phyloP scores from a whole-genome alignment of 2,888 invertebrate species.

The Euspilapteryx auroguttella region DNA sequence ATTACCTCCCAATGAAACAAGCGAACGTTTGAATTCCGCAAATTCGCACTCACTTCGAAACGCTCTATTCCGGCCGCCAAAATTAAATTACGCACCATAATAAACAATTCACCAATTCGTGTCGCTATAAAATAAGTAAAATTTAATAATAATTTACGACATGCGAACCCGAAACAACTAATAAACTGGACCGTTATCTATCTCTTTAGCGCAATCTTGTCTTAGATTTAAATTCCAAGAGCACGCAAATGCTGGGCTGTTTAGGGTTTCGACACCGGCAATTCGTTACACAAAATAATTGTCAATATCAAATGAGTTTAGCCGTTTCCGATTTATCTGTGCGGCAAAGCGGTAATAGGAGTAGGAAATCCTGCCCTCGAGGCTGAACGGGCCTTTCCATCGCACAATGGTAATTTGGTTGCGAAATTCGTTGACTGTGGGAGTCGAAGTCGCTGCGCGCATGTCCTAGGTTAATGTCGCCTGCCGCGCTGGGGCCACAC shows the following conservation, averaged over 20 bases:
- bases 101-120: too few relatives aligned
- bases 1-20: too few relatives aligned
- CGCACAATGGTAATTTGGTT: slow-evolving; percentile 39
- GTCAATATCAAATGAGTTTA: slow-evolving; percentile 27
- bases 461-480: slow-evolving; percentile 6
- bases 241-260: slow-evolving; percentile 17
- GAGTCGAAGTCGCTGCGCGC: slow-evolving; percentile 14
- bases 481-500: too few relatives aligned
- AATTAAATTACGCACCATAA: slow-evolving; percentile 17
- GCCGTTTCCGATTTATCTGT: slow-evolving; percentile 30
- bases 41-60: too few relatives aligned
- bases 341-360: slow-evolving; percentile 12
- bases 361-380: slow-evolving; percentile 26
- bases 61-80: slow-evolving; percentile 10
- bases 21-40: too few relatives aligned
- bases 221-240: slow-evolving; percentile 24
- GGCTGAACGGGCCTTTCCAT: slow-evolving; percentile 31
- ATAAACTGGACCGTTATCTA: slow-evolving; percentile 14
- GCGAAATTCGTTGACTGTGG: slow-evolving; percentile 29
- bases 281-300: slow-evolving; percentile 36
- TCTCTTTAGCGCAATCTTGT: slow-evolving; percentile 22
- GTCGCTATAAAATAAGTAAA: too few relatives aligned
- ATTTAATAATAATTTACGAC: slow-evolving; percentile 12
- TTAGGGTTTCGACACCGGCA: slow-evolving; percentile 24
- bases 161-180: slow-evolving; percentile 11